phyloP scores from a whole-genome alignment of 2,797 vertebrate species.

The Semaprochilodus insignis region DNA sequence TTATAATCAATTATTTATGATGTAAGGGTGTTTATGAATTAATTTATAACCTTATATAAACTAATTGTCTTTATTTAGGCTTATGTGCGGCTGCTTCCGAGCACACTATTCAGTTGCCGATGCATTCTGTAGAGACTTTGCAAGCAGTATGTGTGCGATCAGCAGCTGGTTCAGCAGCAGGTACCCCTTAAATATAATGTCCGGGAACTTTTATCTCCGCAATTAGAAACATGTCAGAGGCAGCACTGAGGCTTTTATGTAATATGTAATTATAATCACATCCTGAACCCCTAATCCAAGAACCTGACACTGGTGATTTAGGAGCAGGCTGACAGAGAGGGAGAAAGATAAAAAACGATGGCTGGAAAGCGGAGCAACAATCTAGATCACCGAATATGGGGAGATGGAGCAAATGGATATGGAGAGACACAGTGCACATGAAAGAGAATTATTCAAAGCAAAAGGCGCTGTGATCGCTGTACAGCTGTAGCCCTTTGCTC shows the following conservation, averaged over 20 bases:
- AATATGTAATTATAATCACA: constrained; percentile 25
- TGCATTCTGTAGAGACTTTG: too few relatives aligned
- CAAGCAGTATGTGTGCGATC: too few relatives aligned
- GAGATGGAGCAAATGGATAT: constrained; percentile 1
- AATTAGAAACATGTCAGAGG: constrained; percentile 6
- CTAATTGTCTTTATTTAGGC: too few relatives aligned
- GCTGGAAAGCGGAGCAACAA: constrained; percentile 5
- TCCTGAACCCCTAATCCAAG: constrained; percentile 13
- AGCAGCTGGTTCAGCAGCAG: too few relatives aligned
- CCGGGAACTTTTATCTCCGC: neutral
- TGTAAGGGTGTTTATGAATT: too few relatives aligned
- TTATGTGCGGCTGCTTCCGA: too few relatives aligned
- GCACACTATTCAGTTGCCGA: too few relatives aligned
- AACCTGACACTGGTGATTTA: constrained; percentile 17
- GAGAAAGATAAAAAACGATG: constrained; percentile 21
- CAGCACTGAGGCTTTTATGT: constrained; percentile 1
- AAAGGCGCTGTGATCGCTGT: constrained; percentile 37
- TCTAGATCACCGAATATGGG: constrained; percentile 10
- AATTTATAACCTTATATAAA: too few relatives aligned
- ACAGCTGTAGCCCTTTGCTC: constrained; percentile 45
- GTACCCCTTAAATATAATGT: neutral
- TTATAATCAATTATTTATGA: too few relatives aligned
- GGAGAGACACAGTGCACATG: constrained; percentile 32
- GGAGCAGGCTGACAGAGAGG: neutral
- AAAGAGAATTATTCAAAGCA: constrained; percentile 57